A percentile compares a stretch with the other conserved stretches of the same genome.
These are phyloP conservation scores for Lepidurus arcticus DNA, from an alignment of 1,140 invertebrate species.

Conservation along the genomic window DNA sequence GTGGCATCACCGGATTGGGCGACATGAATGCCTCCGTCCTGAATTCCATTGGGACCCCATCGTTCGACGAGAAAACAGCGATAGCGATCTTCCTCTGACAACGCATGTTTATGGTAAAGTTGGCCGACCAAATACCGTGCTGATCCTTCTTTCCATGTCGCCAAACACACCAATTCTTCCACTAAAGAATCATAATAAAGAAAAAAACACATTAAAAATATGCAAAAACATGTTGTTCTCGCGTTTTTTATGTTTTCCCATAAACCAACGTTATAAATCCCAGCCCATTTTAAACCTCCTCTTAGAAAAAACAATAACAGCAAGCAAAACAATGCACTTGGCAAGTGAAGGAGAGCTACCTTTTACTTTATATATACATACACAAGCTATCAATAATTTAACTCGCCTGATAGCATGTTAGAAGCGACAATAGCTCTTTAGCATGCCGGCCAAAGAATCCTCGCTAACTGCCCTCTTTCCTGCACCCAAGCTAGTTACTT, in stretches of 20 bases:
- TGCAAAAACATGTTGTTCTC: slow-evolving; percentile 9
- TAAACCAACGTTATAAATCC: not conserved
- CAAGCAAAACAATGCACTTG: not conserved
- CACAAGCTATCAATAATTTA: slow-evolving; percentile 1
- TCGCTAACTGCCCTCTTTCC: slow-evolving; percentile 1
- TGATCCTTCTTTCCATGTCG: slow-evolving; percentile 82
- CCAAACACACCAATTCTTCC: slow-evolving; percentile 77
- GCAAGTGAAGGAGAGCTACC: not conserved
- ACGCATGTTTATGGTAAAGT: slow-evolving; percentile 40
- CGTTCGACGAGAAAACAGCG: slow-evolving; percentile 82
- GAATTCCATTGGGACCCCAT: slow-evolving; percentile 45
- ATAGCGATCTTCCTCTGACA: slow-evolving; percentile 47
- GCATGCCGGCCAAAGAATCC: slow-evolving; percentile 5
- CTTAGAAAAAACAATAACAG: not conserved
- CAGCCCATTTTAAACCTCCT: not conserved
- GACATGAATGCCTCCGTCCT: slow-evolving; percentile 54
- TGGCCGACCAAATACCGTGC: slow-evolving; percentile 76
- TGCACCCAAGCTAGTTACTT: not conserved
- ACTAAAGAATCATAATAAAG: slow-evolving; percentile 52
- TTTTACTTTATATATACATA: not conserved
- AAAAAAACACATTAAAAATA: not conserved
- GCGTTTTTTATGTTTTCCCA: not conserved
- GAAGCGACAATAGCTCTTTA: slow-evolving; percentile 11
- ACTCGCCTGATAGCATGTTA: not conserved
- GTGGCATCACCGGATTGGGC: slow-evolving; percentile 82